Base-by-base conservation (phyloP, 2,797 vertebrate species). In the Sparus aurata region DNA sequence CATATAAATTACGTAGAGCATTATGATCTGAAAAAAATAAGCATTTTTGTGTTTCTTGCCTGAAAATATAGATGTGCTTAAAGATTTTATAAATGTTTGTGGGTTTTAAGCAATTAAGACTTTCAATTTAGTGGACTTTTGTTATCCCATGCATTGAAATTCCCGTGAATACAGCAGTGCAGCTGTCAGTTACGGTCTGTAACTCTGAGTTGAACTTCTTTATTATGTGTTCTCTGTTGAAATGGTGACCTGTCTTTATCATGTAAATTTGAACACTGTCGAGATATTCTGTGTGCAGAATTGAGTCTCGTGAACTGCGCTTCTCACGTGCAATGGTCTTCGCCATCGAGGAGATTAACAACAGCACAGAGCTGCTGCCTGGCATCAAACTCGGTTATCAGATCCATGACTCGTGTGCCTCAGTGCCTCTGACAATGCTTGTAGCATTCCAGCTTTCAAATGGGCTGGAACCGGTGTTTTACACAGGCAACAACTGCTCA, bases 281-380 rank as follows among this genome's bases (percentile, higher is more conserved):
- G 16, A 55, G 45, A 60, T 13, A 63, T 38, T 78, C 12, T 69
- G 2, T 75, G 50, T 75, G 62, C 78, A 87, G 91, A 20, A 54
- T 92, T 15, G 52, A 81, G 38, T 25, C 73, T 2, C 88, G 89
- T 23, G 91, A 89, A 38, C 69, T 93, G 38, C 90, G 82, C 46
- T 86, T 90, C n/a, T 71, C 89, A 1, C 87, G 80, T 0, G 65
- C 89, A 30, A 89, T 93, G 91, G 13, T 87, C 6, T 93, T 91
- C 41, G 87, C 92, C 18, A 85, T 93, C 0, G 79, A 91, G 3
- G 92, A 94, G 53, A 92, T 94, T 9, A 94, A 94, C 82, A 91
- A 90, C 89, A 93, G 89, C 63, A 75, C 85, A 0, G 52, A 84
- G 9, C 87, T 94, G 12, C 80, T 94, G 43, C 93, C 92, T 0